Evolutionary conservation across 1,140 invertebrate species (phyloP).

Genomic region (Marisa cornuarietis): DNA sequence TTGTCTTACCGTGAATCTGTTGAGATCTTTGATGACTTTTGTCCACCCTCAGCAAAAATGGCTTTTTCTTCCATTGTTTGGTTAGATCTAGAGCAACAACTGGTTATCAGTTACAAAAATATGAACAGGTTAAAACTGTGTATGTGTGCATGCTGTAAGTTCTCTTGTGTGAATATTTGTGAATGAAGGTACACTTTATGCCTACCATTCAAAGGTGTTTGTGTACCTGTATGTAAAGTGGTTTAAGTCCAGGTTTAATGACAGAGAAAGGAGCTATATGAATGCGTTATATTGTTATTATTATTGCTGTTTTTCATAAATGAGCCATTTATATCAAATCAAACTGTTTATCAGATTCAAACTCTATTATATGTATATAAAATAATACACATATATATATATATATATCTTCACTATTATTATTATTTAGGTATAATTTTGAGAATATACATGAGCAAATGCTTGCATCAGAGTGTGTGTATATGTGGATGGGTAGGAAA

Average conservation of each 20-base stretch:
- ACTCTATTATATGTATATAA: slow-evolving; percentile 2
- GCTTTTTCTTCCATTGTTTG: too few species aligned
- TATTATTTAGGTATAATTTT: not conserved
- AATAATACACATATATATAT: not conserved
- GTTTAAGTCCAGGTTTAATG: not conserved
- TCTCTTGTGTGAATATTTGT: not conserved
- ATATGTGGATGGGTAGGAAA: not conserved
- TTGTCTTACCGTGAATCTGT: too few species aligned
- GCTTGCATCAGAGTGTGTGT: not conserved
- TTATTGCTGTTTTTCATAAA: not conserved
- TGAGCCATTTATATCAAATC: too few species aligned
- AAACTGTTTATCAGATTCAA: too few species aligned
- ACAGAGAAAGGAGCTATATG: not conserved
- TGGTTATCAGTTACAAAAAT: too few species aligned
- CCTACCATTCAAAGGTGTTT: not conserved
- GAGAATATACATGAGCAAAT: not conserved
- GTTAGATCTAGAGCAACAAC: too few species aligned
- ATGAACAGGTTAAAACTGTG: not conserved
- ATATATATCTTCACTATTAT: too few species aligned
- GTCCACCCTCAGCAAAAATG: too few species aligned
- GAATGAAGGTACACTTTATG: not conserved
- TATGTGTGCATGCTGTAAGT: not conserved
- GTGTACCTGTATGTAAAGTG: not conserved
- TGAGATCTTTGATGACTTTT: too few species aligned
- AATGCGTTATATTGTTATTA: not conserved